phyloP scores from a whole-genome alignment of 2,888 invertebrate species.

The Mongoloraphidia duomilia region DNA sequence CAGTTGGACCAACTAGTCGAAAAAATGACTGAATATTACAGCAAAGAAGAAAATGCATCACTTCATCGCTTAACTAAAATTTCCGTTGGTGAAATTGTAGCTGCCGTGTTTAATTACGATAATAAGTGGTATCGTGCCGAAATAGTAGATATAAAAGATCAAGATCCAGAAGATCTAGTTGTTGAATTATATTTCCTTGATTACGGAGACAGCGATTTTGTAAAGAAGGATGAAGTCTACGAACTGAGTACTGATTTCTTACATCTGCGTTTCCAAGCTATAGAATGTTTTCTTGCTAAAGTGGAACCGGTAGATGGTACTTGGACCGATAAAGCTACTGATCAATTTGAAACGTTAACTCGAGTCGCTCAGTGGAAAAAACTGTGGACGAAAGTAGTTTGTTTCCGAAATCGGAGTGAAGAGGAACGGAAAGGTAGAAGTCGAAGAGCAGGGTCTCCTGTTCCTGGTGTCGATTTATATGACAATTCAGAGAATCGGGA shows the following conservation, averaged over 20 bases:
- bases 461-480: slow-evolving; percentile 64
- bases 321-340: slow-evolving; percentile 49
- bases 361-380: slow-evolving; percentile 71
- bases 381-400: slow-evolving; percentile 57
- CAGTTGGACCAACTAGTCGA: slow-evolving; percentile 66
- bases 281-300: slow-evolving; percentile 71
- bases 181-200: slow-evolving; percentile 72
- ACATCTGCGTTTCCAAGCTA: slow-evolving; percentile 63
- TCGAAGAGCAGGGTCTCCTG: slow-evolving; percentile 51
- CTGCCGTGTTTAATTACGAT: slow-evolving; percentile 69
- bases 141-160: slow-evolving; percentile 48
- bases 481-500: slow-evolving; percentile 51
- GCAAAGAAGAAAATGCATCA: slow-evolving; percentile 43
- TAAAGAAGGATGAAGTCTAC: slow-evolving; percentile 48
- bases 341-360: slow-evolving; percentile 53
- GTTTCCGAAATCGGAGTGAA: slow-evolving; percentile 43
- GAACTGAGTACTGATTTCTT: slow-evolving; percentile 64
- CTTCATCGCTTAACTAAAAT: slow-evolving; percentile 40
- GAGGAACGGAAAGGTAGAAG: slow-evolving; percentile 21
- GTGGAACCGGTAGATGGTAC: slow-evolving; percentile 30
- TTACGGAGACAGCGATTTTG: slow-evolving; percentile 69
- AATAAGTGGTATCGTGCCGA: slow-evolving; percentile 58
- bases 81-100: slow-evolving; percentile 64
- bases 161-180: slow-evolving; percentile 41
- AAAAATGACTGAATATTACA: slow-evolving; percentile 73